These are phyloP conservation scores for Amiota minor DNA, from an alignment of 2,888 invertebrate genomes.

Conservation along the genomic window DNA sequence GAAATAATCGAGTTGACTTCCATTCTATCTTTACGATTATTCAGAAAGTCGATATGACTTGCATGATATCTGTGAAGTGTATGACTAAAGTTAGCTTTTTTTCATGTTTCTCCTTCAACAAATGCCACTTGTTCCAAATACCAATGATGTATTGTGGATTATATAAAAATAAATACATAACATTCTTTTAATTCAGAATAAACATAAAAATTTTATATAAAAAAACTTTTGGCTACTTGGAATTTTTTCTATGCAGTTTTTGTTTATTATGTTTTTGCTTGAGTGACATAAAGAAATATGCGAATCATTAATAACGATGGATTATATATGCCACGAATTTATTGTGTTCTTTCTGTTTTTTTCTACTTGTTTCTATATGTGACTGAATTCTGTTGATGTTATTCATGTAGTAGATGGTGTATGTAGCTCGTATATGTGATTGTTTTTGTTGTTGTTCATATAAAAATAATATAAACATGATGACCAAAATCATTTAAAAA, in stretches of 20 bases:
- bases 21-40: too few species aligned
- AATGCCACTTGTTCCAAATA: background rate
- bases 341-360: conserved; percentile 52
- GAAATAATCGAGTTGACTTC: too few species aligned
- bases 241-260: background rate
- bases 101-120: background rate
- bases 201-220: background rate
- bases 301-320: conserved; percentile 63
- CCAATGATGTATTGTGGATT: too few species aligned
- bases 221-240: background rate
- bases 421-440: background rate
- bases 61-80: too few species aligned
- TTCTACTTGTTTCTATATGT: conserved; percentile 9
- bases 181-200: conserved; percentile 6
- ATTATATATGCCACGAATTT: conserved; percentile 51
- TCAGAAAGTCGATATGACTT: too few species aligned
- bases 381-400: too few species aligned
- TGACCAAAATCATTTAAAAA: conserved; percentile 28
- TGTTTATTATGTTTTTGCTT: conserved; percentile 9
- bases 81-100: too few species aligned
- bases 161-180: background rate
- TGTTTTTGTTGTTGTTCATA: conserved; percentile 5
- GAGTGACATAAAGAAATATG: conserved; percentile 51
- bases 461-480: conserved; percentile 27
- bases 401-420: too few species aligned